Evolutionary conservation across 2,888 invertebrate genomes (phyloP), one percentile per base, ranked within the genome.

Genomic region (Megaustenia siamemsis): DNA sequence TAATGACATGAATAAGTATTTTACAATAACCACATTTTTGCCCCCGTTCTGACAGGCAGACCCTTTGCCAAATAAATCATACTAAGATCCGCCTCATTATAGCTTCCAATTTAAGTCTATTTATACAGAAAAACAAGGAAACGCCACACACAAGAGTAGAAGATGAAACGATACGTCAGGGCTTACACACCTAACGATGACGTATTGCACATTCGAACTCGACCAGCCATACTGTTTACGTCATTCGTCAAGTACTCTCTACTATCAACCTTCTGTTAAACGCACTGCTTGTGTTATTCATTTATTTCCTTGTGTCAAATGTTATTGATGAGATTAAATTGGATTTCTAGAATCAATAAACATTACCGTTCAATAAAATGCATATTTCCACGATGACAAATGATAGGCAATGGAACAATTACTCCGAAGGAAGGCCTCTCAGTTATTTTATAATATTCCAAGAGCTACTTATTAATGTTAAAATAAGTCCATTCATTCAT

Each of bases 271-370:
- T 8, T 12, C n/a, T 43, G 35, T 71, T 71, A 45, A 43, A n/a
- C 10, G 71, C n/a, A 43, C 43, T 71, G 4, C 43, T n/a, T 38
- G 24, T 6, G 38, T 15, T 69, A 6, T 69, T 38, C 69, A 38
- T 71, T 45, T 71, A 38, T 71, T 71, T 24, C 43, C 24, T 71
- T 71, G 43, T 71, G 71, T 71, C 71, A 71, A 71, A 71, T 24
- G 15, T 35, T 71, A 71, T 71, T 45, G 71, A 71, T 71, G 43
- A 24, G 1, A 24, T 71, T 71, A 40, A 71, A 71, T 71, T n/a
- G n/a, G 43, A 71, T 71, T 71, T 71, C 71, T 6, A 1, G 10
- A 71, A 71, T 71, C 71, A n/a, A 71, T 71, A 43, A n/a, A 71
- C n/a, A 28, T 35, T 71, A n/a, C 43, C 71, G n/a, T 24, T n/a